Conservation (phyloP, 1,140 invertebrate species). For the Lepidurus apus region DNA sequence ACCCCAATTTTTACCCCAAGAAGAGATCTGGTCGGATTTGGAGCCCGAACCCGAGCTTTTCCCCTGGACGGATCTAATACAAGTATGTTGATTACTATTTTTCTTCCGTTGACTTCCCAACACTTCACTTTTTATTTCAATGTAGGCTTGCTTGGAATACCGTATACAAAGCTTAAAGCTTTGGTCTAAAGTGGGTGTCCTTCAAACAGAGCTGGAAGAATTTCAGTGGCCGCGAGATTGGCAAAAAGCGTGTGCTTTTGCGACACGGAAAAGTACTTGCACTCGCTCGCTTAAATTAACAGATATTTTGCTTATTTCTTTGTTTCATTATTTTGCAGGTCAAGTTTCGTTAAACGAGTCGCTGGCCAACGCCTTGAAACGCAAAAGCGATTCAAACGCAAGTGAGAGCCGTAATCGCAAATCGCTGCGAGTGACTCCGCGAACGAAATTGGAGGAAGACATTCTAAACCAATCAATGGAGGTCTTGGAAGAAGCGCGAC, state of each 20-base stretch:
- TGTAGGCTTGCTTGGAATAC: neutral
- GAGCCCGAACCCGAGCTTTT: neutral
- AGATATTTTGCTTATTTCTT: neutral
- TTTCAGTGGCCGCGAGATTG: neutral
- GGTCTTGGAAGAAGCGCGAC: neutral
- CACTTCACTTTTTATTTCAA: neutral
- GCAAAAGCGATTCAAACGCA: neutral
- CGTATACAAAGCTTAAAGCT: neutral
- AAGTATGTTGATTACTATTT: neutral
- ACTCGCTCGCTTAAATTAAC: neutral
- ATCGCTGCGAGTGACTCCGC: neutral
- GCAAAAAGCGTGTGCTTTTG: neutral
- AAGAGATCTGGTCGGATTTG: neutral
- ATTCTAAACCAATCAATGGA: neutral
- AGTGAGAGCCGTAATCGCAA: neutral
- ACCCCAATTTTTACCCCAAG: neutral
- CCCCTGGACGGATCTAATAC: neutral
- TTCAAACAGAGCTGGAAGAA: neutral
- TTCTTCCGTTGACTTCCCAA: neutral
- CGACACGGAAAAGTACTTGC: neutral
- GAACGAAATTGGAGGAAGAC: neutral
- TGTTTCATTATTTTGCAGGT: neutral
- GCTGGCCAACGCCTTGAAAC: neutral
- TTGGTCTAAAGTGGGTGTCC: neutral
- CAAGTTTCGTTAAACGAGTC: neutral